Evolutionary conservation across 2,113 vertebrate genomes (phyloP), one percentile per base, ranked within the genome.

Genomic region (Alexandromys fortis): DNA sequence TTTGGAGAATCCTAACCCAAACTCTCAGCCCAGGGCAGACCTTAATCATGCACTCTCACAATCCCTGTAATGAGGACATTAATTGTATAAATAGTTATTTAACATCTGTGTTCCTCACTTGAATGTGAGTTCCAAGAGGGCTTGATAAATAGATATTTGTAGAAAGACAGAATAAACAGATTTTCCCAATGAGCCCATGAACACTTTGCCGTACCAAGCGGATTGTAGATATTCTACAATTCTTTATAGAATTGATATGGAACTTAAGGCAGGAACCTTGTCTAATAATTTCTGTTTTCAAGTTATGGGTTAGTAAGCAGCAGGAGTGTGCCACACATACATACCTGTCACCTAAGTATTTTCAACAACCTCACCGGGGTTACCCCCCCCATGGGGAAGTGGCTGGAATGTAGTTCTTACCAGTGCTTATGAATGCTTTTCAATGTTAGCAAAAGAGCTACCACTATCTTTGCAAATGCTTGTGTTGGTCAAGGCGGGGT

Each of bases 41-140:
- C 65, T 47, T 16, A 63, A n/a, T 75, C 72, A 28, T 35, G 11
- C 4, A 70, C 24, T 88, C 33, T 70, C 67, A 61, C 35, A 91
- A 78, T 11, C 58, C 58, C 67, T 63, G 38, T 79, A 68, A 90
- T 68, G 52, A 89, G 72, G 85, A 81, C 55, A 61, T 58, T 96
- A 38, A 86, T 67, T 96, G 47, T 91, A 22, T 85, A 85, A 95
- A 76, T 68, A 85, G 49, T 92, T 91, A 17, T 58, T 96, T 92
- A 92, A 77, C 72, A 58, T 82, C 68, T 77, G 14, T 90, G 58
- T 95, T 93, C 58, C 42, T 45, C 9, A 91, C 72, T 86, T 88
- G 58, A 79, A 68, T 90, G 81, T 94, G 67, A 68, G 42, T 42
- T 96, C 91, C 47, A 75, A 92, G 67, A 91, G 22, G 30, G 42